phyloP scores from a whole-genome alignment of 2,888 invertebrate genomes.

The Endomychus coccineus region DNA sequence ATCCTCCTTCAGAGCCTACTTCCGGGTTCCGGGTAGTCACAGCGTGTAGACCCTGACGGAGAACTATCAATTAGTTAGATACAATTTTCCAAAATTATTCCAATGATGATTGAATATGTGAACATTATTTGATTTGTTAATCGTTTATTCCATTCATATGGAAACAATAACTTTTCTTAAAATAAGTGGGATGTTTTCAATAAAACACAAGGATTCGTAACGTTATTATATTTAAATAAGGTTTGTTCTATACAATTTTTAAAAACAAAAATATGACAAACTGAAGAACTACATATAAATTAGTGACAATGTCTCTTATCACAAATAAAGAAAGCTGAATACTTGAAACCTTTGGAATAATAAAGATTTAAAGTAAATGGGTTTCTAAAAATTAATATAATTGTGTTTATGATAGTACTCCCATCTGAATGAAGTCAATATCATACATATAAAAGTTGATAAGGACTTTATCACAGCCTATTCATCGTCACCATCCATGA shows the following conservation, averaged over 20 bases:
- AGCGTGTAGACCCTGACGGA: too few species aligned
- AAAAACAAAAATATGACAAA: constrained; percentile 30
- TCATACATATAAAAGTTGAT: constrained; percentile 47
- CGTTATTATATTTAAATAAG: too few species aligned
- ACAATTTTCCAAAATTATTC: too few species aligned
- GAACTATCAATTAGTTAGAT: too few species aligned
- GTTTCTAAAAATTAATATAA: constrained; percentile 18
- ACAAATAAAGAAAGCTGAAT: constrained; percentile 28
- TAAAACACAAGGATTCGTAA: too few species aligned
- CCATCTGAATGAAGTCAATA: constrained; percentile 53
- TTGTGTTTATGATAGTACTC: constrained; percentile 48
- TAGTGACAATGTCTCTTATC: constrained; percentile 47
- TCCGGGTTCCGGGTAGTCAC: too few species aligned
- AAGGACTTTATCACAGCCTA: constrained; percentile 50
- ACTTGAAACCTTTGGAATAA: constrained; percentile 20
- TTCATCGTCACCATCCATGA: constrained; percentile 37
- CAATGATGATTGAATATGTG: too few species aligned
- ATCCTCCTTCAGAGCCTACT: too few species aligned
- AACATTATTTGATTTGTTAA: too few species aligned
- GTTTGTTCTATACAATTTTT: constrained; percentile 26
- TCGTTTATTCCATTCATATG: too few species aligned
- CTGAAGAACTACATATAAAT: constrained; percentile 26
- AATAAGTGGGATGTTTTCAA: too few species aligned
- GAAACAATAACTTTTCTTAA: too few species aligned
- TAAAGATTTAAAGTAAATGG: constrained; percentile 22